Evolutionary conservation across 1,140 invertebrate species (phyloP), one percentile per base, ranked within the genome.

Genomic region (Drosophila jambulina): DNA sequence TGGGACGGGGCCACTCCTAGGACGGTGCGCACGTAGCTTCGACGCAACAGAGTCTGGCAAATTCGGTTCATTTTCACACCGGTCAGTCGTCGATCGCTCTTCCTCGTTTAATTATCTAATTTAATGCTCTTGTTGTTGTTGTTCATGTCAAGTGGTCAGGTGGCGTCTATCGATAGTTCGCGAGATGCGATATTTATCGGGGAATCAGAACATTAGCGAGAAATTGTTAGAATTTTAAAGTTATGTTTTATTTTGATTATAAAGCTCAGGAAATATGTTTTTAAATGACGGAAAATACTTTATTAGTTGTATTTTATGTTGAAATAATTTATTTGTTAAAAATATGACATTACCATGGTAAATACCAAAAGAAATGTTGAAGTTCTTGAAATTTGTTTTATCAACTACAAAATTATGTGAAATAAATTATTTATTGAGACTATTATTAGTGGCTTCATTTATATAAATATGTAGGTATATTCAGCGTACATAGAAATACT

Each of bases 51-150:
- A 15, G 42, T 78, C 80, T 81, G 80, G 59, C 68, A 74, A 75
- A 88, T 84, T 76, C 85, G 70, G 59, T 88, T 88, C 84, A 88
- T 87, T 58, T 68, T 87, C 25, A 10, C 58, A 10, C 71, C 27
- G 36, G 38, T 46, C 64, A 43, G 2, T 49, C 10, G 29, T 49
- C 27, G 21, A 23, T 74, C 46, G 46, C 7, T 53, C 49, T 54
- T 72, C 15, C 49, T 54, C 46, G 40, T 40, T 56, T 54, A 68
- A 56, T 56, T 77, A 61, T 59, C 62, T 76, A 76, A 76, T 76
- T 64, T 65, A 32, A 36, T 13, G 36, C n/a, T 53, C 46, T 67
- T 65, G 21, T 29, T 61, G 27, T 13, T 21, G 43, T 23, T 46
- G 23, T 48, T 25, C 3, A 4, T 15, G 21, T 23, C 60, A 40